Conservation (phyloP, 2,113 vertebrate genomes). For the Callopanchax toddi region DNA sequence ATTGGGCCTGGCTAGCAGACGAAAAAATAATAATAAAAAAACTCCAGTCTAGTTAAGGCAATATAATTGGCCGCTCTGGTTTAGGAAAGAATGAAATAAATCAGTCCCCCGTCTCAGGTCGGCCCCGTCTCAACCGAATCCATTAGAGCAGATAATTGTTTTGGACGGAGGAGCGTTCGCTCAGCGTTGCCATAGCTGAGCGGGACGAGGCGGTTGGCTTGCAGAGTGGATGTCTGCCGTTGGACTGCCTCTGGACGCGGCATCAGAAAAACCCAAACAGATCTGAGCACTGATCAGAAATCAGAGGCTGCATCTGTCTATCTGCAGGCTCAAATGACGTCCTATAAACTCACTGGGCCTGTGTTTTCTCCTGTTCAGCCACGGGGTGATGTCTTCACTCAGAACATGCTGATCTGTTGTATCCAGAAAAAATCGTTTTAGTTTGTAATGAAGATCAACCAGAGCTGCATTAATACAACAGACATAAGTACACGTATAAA, state of each 20-base stretch:
- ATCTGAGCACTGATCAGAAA: slow-evolving; percentile 48
- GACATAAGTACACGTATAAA: no score
- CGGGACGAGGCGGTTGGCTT: slow-evolving; percentile 40
- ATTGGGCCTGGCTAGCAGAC: slow-evolving; percentile 66
- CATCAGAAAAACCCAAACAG: slow-evolving; percentile 9
- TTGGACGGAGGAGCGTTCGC: slow-evolving; percentile 46
- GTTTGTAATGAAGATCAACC: no score
- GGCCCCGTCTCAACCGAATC: slow-evolving; percentile 63
- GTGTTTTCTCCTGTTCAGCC: background rate
- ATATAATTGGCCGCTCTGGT: slow-evolving; percentile 74
- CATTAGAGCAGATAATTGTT: slow-evolving; percentile 75
- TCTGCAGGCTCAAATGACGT: slow-evolving; percentile 14
- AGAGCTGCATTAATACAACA: no score
- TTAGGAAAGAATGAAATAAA: slow-evolving; percentile 73
- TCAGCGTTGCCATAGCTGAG: slow-evolving; percentile 43
- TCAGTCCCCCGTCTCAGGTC: slow-evolving; percentile 63
- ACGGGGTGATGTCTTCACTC: no score
- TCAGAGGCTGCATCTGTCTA: slow-evolving; percentile 33
- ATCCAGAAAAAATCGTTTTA: no score
- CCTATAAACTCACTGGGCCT: slow-evolving; percentile 2
- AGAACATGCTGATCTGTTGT: no score
- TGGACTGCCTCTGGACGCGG: slow-evolving; percentile 28
- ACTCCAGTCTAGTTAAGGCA: slow-evolving; percentile 68
- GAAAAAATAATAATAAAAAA: slow-evolving; percentile 46
- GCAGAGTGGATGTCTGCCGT: slow-evolving; percentile 22